Evolutionary conservation across 2,113 vertebrate genomes (phyloP).

Genomic region (Gopherus flavomarginatus): DNA sequence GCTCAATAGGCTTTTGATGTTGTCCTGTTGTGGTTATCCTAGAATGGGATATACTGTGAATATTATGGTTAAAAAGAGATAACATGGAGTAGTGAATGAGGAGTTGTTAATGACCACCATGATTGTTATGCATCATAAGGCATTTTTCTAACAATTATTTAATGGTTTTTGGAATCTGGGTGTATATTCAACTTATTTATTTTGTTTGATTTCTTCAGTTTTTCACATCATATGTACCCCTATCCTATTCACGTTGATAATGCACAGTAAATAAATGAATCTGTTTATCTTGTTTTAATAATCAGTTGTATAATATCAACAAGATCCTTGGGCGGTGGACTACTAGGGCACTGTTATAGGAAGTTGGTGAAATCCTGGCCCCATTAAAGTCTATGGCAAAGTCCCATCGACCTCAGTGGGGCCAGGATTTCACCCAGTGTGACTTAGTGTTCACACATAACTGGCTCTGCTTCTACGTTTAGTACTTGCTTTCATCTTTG

Average conservation of each 20-base stretch:
- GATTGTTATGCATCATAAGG: background rate
- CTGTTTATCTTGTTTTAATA: background rate
- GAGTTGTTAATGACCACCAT: background rate
- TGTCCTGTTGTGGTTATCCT: background rate
- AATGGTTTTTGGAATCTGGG: background rate
- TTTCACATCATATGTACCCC: background rate
- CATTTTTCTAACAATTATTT: background rate
- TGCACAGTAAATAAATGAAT: background rate
- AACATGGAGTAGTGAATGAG: background rate
- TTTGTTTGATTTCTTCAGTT: background rate
- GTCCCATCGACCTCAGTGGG: background rate
- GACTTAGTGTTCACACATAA: background rate
- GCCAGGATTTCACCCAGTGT: background rate
- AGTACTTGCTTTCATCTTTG: background rate
- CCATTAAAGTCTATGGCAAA: background rate
- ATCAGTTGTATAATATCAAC: background rate
- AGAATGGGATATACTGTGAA: background rate
- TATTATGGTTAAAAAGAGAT: background rate
- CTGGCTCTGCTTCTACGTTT: background rate
- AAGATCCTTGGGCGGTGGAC: background rate
- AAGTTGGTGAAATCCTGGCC: background rate
- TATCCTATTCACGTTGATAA: background rate
- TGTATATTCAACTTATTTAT: background rate
- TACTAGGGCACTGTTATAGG: background rate
- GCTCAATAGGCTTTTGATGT: background rate